Percentiles rank a stretch among this genome's conserved stretches.
Evolutionary conservation across 2,113 vertebrate species (phyloP).

Genomic region (Chiloscyllium plagiosum): DNA sequence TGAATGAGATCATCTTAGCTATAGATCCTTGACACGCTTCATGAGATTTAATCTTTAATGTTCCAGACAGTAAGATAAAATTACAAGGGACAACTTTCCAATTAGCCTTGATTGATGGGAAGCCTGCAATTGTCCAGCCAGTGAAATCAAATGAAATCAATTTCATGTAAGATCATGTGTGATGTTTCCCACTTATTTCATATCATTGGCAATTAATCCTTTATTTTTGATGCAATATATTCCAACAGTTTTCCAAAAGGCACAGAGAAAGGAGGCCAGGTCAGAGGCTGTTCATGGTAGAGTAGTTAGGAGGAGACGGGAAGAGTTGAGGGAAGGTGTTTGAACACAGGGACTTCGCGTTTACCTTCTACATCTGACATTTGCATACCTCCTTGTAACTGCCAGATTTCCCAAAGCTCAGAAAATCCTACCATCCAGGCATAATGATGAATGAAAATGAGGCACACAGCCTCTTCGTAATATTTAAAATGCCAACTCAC

Average conservation of each 20-base stretch:
- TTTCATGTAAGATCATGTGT: too few relatives aligned
- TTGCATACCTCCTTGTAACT: background rate
- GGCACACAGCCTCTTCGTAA: background rate
- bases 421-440: background rate
- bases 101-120: background rate
- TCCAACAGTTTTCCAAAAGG: background rate
- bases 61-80: background rate
- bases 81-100: background rate
- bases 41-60: background rate
- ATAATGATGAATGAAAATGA: background rate
- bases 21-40: background rate
- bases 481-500: background rate
- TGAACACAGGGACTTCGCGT: background rate
- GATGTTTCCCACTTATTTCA: background rate
- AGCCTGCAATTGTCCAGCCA: background rate
- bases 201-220: background rate
- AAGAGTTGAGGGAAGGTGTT: background rate
- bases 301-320: background rate
- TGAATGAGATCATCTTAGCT: conserved; percentile 41
- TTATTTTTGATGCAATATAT: background rate
- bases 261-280: too few relatives aligned
- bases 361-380: background rate
- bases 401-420: background rate
- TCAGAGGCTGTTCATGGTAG: background rate
- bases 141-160: background rate